Evolutionary conservation across 1,140 invertebrate genomes (phyloP).

Genomic region (Druon quercuslanigerum): DNA sequence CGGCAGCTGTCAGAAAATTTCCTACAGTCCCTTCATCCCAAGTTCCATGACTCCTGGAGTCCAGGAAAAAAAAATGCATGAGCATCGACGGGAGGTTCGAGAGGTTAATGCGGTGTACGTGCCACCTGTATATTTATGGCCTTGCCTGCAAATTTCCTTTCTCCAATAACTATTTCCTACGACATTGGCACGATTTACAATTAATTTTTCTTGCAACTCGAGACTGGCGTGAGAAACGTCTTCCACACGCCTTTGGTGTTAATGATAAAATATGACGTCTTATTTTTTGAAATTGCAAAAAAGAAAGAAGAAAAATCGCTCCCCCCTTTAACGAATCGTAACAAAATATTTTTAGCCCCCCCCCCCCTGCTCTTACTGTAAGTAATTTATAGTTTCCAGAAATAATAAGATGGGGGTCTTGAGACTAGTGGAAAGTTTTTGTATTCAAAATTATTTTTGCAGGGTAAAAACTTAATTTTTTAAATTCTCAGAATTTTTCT

Average conservation of each 20-base stretch:
- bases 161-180: background rate
- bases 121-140: slow-evolving; percentile 23
- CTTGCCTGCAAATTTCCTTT: slow-evolving; percentile 2
- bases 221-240: background rate
- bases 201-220: background rate
- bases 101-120: slow-evolving; percentile 42
- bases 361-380: no score
- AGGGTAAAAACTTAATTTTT: no score
- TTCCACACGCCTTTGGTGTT: background rate
- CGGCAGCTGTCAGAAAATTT: slow-evolving; percentile 70
- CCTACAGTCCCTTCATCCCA: slow-evolving; percentile 51
- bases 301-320: no score
- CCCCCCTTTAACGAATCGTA: no score
- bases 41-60: slow-evolving; percentile 52
- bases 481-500: no score
- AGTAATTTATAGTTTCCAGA: no score
- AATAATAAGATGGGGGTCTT: no score
- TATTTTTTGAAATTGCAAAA: no score
- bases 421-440: no score
- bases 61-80: background rate
- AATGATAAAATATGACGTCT: no score
- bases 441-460: no score
- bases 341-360: no score
- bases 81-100: slow-evolving; percentile 3
- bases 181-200: background rate